These are phyloP conservation scores for Odontamblyopus rebecca DNA, from an alignment of 2,797 vertebrate genomes.

Conservation along the genomic window DNA sequence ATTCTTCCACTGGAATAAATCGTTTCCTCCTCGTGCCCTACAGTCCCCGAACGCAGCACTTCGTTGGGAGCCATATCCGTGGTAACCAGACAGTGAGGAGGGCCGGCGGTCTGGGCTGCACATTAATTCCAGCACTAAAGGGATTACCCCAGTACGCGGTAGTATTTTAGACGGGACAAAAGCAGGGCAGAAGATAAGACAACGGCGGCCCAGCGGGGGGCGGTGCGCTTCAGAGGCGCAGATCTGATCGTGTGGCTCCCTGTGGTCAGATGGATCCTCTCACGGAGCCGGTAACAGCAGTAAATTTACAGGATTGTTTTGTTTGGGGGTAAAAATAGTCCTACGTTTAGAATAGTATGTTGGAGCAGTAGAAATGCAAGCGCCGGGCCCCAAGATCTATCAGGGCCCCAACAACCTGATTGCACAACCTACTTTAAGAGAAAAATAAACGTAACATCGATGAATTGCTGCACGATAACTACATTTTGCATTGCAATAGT, in stretches of 20 bases:
- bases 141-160: slow-evolving; percentile 2
- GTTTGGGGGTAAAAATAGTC: slow-evolving; percentile 16
- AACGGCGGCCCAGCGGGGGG: slow-evolving; percentile 17
- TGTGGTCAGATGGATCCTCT: slow-evolving; percentile 24
- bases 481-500: too few species aligned
- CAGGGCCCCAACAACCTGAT: neutral
- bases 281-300: slow-evolving; percentile 45
- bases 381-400: neutral
- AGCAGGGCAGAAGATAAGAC: slow-evolving; percentile 18
- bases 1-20: slow-evolving; percentile 18
- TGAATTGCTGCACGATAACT: neutral
- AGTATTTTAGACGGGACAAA: slow-evolving; percentile 25
- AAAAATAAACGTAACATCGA: too few species aligned
- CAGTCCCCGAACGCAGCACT: neutral
- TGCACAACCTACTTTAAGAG: neutral
- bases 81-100: slow-evolving; percentile 26
- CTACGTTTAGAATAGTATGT: neutral
- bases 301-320: slow-evolving; percentile 37
- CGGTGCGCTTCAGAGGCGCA: slow-evolving; percentile 34
- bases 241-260: slow-evolving; percentile 39
- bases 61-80: slow-evolving; percentile 17
- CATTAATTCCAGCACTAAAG: slow-evolving; percentile 42
- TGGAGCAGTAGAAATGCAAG: neutral
- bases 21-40: neutral
- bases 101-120: neutral